A percentile compares a stretch with the other conserved stretches of the same genome.
Conservation (phyloP, 2,113 vertebrate species). For the Amblyornis subalaris region DNA sequence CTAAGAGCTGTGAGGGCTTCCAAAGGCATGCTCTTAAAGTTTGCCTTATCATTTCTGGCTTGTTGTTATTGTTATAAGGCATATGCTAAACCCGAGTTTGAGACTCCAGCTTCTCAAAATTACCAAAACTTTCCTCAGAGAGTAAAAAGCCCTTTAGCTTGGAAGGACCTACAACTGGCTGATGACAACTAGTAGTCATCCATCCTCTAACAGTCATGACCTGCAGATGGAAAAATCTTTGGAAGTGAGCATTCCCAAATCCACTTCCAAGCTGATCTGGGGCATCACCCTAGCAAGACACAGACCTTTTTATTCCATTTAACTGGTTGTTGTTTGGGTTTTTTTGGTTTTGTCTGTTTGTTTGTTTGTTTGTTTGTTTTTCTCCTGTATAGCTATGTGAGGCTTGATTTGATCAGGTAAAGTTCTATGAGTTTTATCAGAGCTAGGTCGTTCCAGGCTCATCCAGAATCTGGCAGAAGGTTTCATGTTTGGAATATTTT, state of each 20-base stretch:
- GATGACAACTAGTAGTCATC: background rate
- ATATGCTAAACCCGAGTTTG: background rate
- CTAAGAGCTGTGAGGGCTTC: background rate
- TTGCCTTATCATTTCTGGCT: background rate
- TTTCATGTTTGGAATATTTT: background rate
- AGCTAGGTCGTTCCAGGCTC: background rate
- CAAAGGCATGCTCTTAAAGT: background rate
- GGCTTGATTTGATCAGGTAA: background rate
- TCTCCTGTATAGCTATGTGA: accelerated
- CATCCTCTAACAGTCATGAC: too few relatives aligned
- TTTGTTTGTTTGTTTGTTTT: background rate
- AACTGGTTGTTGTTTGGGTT: background rate
- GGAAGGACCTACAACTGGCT: background rate
- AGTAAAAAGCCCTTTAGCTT: background rate
- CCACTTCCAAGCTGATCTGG: background rate
- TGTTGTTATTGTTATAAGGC: background rate
- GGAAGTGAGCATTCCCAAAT: background rate
- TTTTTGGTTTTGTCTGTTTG: background rate
- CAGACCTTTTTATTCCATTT: background rate
- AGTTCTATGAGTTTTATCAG: background rate
- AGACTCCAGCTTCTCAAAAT: background rate
- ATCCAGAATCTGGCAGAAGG: background rate
- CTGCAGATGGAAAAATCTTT: too few relatives aligned
- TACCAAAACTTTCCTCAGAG: background rate
- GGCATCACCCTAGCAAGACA: background rate